Evolutionary conservation across 2,888 invertebrate species (phyloP), one percentile per base, ranked within the genome.

Genomic region (Arenicola marina): DNA sequence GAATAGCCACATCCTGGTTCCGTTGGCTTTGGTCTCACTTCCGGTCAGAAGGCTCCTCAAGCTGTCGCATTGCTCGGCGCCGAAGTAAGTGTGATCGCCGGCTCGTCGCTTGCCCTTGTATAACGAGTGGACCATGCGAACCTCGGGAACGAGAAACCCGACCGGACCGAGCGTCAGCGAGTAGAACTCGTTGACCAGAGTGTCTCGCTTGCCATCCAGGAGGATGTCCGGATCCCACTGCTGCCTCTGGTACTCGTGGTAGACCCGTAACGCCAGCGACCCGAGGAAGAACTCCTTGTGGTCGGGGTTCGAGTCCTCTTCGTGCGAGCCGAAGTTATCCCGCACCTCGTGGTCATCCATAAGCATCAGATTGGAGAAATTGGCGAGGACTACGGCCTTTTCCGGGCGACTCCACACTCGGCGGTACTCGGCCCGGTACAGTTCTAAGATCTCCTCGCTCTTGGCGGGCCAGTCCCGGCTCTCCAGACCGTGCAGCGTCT

Each of bases 201-300:
- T 28, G 15, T 44, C 26, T 21, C 15, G 29, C 26, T 45, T 44
- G 18, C 4, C 7, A n/a, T n/a, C n/a, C n/a, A n/a, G n/a, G 28
- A 58, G 18, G 11, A 58, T 38, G 15, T 58, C 59, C 45, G 59
- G 59, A 45, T 58, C 59, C 59, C 59, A 58, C 21, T 51, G 59
- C 2, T 45, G 46, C 11, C 59, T 18, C 34, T 58, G 59, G 51
- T 58, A 58, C 29, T 58, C 59, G 43, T 58, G 59, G 51, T 46
- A 58, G 2, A 34, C 34, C 11, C n/a, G 32, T 4, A 58, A 33
- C 1, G 51, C 59, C 7, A 58, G 1, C 21, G 18, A 28, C 7
- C 59, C 59, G 2, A 58, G 59, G 51, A 43, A 58, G 34, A 24
- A 58, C 24, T 58, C 59, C 15, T 31, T 45, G 2, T 31, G 31